These are phyloP conservation scores for Dromiciops gliroides DNA, from an alignment of 2,113 vertebrate species.

Conservation along the genomic window DNA sequence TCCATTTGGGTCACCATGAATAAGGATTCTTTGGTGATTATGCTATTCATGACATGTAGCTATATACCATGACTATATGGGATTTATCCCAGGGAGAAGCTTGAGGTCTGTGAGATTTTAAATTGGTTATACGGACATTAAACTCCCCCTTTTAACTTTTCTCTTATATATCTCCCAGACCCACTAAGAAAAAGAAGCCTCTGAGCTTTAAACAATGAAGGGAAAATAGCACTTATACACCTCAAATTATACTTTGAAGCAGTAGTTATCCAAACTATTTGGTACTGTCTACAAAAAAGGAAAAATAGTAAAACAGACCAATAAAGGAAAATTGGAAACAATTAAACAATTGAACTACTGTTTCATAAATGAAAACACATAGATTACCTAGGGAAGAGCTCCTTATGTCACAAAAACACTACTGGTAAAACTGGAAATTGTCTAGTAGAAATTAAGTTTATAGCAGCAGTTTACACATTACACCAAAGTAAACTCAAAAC, in stretches of 20 bases:
- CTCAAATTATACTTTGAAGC: background rate
- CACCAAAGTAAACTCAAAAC: background rate
- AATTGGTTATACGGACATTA: no score
- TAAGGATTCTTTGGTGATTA: no score
- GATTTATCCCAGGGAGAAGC: no score
- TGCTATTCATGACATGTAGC: no score
- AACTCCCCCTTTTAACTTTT: no score
- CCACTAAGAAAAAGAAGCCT: no score
- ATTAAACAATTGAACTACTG: background rate
- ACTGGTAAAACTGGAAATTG: background rate
- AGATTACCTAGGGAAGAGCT: background rate
- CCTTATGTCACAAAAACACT: background rate
- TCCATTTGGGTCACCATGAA: no score
- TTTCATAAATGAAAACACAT: background rate
- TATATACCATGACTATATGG: no score
- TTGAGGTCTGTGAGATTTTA: no score
- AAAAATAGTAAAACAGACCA: background rate
- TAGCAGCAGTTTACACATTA: background rate
- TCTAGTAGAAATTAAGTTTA: background rate
- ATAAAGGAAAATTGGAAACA: background rate
- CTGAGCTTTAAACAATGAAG: no score
- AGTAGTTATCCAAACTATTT: background rate
- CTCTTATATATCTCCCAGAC: no score
- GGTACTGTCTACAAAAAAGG: background rate
- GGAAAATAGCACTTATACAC: background rate